Evolutionary conservation across 2,888 invertebrate genomes (phyloP).

Genomic region (Heterodera filipjevi): DNA sequence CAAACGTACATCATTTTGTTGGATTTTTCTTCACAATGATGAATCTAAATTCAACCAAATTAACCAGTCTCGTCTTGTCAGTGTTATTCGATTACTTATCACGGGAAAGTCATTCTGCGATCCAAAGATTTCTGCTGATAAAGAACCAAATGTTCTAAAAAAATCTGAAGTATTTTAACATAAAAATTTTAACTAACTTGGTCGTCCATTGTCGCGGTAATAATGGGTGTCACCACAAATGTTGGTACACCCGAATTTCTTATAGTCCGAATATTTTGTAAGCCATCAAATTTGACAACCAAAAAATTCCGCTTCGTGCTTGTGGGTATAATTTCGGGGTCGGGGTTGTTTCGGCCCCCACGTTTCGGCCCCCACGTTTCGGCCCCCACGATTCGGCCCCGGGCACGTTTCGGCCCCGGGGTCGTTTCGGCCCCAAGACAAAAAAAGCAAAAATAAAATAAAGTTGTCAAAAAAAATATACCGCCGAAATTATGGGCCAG

Average conservation of each 20-base stretch:
- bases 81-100: slow-evolving; percentile 65
- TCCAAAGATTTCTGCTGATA: slow-evolving; percentile 83
- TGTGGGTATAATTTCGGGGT: slow-evolving; percentile 75
- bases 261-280: slow-evolving; percentile 90
- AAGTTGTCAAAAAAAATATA: no score
- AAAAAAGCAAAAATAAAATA: no score
- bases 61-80: background rate
- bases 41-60: slow-evolving; percentile 60
- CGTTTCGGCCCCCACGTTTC: background rate
- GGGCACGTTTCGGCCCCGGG: no score
- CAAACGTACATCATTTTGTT: slow-evolving; percentile 19
- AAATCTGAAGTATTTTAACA: background rate
- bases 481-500: no score
- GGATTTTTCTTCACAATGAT: slow-evolving; percentile 41
- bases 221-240: slow-evolving; percentile 83
- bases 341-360: no score
- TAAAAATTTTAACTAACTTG: slow-evolving; percentile 73
- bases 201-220: slow-evolving; percentile 90
- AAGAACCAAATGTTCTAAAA: slow-evolving; percentile 75
- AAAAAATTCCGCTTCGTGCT: slow-evolving; percentile 71
- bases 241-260: slow-evolving; percentile 88
- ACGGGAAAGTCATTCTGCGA: slow-evolving; percentile 84
- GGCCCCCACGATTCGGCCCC: no score
- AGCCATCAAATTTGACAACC: slow-evolving; percentile 66
- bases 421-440: no score